These are phyloP conservation scores for Cyaniris semiargus DNA, from an alignment of 2,888 invertebrate species.

Conservation along the genomic window DNA sequence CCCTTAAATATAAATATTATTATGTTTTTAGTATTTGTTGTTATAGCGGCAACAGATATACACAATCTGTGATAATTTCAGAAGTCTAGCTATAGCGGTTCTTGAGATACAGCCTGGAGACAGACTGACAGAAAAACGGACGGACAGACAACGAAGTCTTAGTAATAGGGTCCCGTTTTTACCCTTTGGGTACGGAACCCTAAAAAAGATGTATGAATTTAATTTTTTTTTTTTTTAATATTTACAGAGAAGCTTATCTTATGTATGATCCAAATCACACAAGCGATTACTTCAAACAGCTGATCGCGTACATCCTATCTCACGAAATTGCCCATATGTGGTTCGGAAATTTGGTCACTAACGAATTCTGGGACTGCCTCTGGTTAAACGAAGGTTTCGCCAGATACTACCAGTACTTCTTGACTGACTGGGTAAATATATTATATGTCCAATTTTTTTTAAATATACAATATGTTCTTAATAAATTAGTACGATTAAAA, in stretches of 20 bases:
- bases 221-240: too few species aligned
- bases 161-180: too few species aligned
- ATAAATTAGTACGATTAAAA: neutral
- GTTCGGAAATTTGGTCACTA: constrained; percentile 89
- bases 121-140: too few species aligned
- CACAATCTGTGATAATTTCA: too few species aligned
- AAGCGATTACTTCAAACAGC: constrained; percentile 81
- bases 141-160: too few species aligned
- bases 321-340: constrained; percentile 92
- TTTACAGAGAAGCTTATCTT: constrained; percentile 81
- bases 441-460: neutral
- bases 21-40: too few species aligned
- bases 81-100: too few species aligned
- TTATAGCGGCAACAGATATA: too few species aligned
- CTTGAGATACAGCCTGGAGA: too few species aligned
- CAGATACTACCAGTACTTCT: constrained; percentile 85
- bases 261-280: constrained; percentile 70
- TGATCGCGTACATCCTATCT: constrained; percentile 83
- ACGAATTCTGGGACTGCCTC: constrained; percentile 86
- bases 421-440: constrained; percentile 70
- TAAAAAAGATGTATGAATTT: neutral
- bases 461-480: constrained; percentile 24
- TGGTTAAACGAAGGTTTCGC: constrained; percentile 88
- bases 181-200: too few species aligned
- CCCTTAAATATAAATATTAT: too few species aligned